Percentiles rank a stretch among this genome's conserved stretches.
phyloP scores from a whole-genome alignment of 2,888 invertebrate genomes.

The Hirtodrosophila histrioides region DNA sequence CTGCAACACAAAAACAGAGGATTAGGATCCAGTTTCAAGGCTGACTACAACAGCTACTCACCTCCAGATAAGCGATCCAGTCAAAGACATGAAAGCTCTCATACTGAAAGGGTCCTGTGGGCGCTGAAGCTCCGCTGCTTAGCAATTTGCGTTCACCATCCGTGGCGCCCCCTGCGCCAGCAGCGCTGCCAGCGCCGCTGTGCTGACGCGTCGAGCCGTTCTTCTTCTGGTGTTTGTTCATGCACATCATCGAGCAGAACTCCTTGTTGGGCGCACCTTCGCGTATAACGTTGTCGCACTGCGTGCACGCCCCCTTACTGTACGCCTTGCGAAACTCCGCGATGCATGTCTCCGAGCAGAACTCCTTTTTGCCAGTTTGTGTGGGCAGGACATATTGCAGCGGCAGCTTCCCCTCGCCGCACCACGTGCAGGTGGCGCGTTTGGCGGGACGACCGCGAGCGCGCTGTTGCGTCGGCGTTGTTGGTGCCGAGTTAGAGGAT shows the following conservation, averaged over 20 bases:
- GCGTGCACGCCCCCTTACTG: conserved; percentile 93
- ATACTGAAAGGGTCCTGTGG: conserved; percentile 90
- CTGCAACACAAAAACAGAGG: conserved; percentile 78
- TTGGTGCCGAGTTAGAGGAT: conserved; percentile 31
- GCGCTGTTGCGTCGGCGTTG: conserved; percentile 67
- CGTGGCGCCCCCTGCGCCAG: conserved; percentile 30
- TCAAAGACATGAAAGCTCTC: conserved; percentile 93
- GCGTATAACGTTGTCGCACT: conserved; percentile 93
- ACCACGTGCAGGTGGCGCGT: conserved; percentile 91
- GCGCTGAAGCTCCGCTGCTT: conserved; percentile 84
- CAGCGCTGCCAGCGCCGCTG: conserved; percentile 49
- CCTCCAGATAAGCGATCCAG: conserved; percentile 92
- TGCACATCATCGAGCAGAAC: conserved; percentile 93
- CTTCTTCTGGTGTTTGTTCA: conserved; percentile 93
- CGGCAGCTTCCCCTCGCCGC: conserved; percentile 92
- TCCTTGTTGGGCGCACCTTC: conserved; percentile 91
- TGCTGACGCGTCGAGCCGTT: conserved; percentile 85
- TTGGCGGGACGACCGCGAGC: conserved; percentile 90
- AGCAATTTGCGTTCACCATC: conserved; percentile 77
- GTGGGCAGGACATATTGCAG: conserved; percentile 93
- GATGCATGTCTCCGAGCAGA: conserved; percentile 95
- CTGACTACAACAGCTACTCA: conserved; percentile 26
- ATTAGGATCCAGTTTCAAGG: background rate
- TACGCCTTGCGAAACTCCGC: conserved; percentile 95
- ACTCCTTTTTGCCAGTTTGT: conserved; percentile 95